A percentile compares a stretch with the other conserved stretches of the same genome.
phyloP scores from a whole-genome alignment of 2,113 vertebrate genomes.

The Rallus limicola region DNA sequence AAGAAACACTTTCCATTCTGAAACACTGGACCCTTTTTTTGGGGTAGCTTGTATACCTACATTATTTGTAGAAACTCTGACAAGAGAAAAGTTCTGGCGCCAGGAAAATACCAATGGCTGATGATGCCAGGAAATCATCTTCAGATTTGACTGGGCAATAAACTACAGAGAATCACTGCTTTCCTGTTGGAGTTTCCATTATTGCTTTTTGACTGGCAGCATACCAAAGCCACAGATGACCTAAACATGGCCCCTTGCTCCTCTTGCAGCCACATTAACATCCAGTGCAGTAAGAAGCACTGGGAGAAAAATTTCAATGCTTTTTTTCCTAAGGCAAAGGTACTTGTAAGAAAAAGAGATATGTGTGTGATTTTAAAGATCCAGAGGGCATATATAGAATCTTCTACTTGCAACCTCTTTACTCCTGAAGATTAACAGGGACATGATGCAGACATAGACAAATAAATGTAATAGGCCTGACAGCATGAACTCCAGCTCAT shows the following conservation, averaged over 20 bases:
- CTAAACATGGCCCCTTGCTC: background rate
- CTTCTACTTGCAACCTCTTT: background rate
- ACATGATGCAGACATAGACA: background rate
- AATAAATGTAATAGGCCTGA: background rate
- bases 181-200: constrained; percentile 45
- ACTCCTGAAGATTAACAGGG: background rate
- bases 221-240: background rate
- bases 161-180: constrained; percentile 16
- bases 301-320: background rate
- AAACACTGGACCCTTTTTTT: background rate
- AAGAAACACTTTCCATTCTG: background rate
- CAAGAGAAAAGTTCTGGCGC: background rate
- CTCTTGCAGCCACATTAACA: background rate
- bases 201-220: constrained; percentile 44
- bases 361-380: background rate
- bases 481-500: background rate
- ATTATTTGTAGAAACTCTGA: background rate
- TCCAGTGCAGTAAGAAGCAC: background rate
- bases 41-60: background rate
- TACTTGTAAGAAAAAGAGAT: background rate
- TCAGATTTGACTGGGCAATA: constrained; percentile 14
- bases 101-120: background rate
- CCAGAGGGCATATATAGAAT: background rate
- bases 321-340: background rate
- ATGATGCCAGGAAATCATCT: constrained; percentile 37